A percentile compares a stretch with the other conserved stretches of the same genome.
These are phyloP conservation scores for Lasaia peninsularis DNA, from an alignment of 1,140 invertebrate species.

Conservation along the genomic window DNA sequence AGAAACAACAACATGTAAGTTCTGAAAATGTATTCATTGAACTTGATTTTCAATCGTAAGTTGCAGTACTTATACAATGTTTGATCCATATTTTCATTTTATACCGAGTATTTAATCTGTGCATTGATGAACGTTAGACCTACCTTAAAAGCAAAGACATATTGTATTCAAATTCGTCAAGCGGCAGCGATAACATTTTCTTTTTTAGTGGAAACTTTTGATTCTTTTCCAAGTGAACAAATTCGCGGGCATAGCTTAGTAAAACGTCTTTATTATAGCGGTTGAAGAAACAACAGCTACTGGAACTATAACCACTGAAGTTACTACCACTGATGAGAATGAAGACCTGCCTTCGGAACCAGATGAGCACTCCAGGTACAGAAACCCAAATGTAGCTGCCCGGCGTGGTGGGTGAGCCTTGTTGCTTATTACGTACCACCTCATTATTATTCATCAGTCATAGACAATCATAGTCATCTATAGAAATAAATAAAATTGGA, in stretches of 20 bases:
- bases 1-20: constrained; percentile 36
- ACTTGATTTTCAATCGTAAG: too few relatives aligned
- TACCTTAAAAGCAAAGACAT: too few relatives aligned
- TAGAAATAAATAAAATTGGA: too few relatives aligned
- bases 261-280: neutral
- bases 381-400: constrained; percentile 53
- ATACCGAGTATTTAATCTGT: too few relatives aligned
- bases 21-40: too few relatives aligned
- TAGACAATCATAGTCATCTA: neutral
- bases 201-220: too few relatives aligned
- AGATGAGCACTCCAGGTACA: constrained; percentile 65
- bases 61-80: too few relatives aligned
- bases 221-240: too few relatives aligned
- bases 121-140: too few relatives aligned
- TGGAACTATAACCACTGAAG: constrained; percentile 27
- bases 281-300: constrained; percentile 22
- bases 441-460: neutral
- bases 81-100: too few relatives aligned
- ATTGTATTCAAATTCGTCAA: too few relatives aligned
- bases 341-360: constrained; percentile 41
- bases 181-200: too few relatives aligned
- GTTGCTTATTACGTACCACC: neutral
- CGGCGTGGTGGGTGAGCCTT: constrained; percentile 54
- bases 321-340: constrained; percentile 28
- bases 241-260: neutral